Conservation (phyloP, 2,113 vertebrate genomes). For the Opisthocomus hoazin region DNA sequence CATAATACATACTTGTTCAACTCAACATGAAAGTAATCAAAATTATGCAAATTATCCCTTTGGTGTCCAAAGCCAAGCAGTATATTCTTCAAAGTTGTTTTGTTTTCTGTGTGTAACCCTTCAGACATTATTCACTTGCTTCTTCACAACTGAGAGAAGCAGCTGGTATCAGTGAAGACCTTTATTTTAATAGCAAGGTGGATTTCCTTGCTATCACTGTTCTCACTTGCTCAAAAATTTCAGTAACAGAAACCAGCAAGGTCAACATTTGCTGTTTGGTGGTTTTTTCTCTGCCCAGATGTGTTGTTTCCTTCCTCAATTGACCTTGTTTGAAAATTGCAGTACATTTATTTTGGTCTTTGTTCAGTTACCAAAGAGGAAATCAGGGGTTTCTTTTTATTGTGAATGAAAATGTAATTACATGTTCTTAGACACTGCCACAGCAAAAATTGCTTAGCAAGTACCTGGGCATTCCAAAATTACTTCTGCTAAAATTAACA, state of each 20-base stretch:
- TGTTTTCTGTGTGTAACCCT: neutral
- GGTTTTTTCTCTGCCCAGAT: neutral
- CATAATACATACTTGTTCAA: neutral
- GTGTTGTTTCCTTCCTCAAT: neutral
- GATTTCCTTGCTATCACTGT: neutral
- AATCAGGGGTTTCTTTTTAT: neutral
- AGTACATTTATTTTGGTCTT: neutral
- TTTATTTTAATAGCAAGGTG: neutral
- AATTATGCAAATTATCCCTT: neutral
- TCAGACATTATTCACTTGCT: neutral
- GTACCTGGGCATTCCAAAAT: neutral
- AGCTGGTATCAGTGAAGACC: neutral
- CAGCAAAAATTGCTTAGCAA: neutral
- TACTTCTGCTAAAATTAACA: neutral
- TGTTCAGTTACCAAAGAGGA: neutral
- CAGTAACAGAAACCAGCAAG: neutral
- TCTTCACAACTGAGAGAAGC: neutral
- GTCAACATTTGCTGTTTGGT: neutral
- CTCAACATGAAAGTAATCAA: neutral
- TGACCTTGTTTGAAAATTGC: neutral
- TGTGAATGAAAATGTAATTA: neutral
- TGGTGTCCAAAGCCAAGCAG: neutral
- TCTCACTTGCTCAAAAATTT: neutral
- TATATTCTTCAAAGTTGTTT: neutral
- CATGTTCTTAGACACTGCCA: neutral